Conservation (phyloP, 2,797 vertebrate species). For the Artibeus jamaicensis region DNA sequence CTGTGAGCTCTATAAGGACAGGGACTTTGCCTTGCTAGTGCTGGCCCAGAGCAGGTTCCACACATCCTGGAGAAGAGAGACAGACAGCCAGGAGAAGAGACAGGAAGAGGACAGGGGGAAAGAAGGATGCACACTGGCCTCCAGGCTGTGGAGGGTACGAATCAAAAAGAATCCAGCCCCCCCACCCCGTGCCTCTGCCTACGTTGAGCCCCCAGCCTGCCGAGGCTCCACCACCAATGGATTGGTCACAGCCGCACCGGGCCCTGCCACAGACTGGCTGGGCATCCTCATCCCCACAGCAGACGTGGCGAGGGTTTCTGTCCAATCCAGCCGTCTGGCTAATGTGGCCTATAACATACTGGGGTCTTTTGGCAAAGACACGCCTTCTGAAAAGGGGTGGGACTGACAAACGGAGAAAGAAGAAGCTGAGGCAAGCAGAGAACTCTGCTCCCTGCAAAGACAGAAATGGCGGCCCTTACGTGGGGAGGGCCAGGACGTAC, state of each 20-base stretch:
- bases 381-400: background rate
- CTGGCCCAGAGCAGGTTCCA: background rate
- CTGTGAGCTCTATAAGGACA: background rate
- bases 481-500: background rate
- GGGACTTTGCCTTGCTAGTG: background rate
- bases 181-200: background rate
- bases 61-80: background rate
- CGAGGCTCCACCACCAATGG: rapidly evolving
- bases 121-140: background rate
- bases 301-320: background rate
- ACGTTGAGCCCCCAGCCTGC: background rate
- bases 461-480: background rate
- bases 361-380: background rate
- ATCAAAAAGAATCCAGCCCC: background rate
- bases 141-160: background rate
- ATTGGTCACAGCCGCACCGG: background rate
- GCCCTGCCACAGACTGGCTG: background rate
- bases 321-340: background rate
- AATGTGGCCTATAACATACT: background rate
- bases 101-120: background rate
- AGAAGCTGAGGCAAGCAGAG: background rate
- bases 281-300: background rate
- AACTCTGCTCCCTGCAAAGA: background rate
- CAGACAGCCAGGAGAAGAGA: background rate
- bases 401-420: background rate